Evolutionary conservation across 1,140 invertebrate species (phyloP), one percentile per base, ranked within the genome.

Genomic region (Drosophila quadrilineata): DNA sequence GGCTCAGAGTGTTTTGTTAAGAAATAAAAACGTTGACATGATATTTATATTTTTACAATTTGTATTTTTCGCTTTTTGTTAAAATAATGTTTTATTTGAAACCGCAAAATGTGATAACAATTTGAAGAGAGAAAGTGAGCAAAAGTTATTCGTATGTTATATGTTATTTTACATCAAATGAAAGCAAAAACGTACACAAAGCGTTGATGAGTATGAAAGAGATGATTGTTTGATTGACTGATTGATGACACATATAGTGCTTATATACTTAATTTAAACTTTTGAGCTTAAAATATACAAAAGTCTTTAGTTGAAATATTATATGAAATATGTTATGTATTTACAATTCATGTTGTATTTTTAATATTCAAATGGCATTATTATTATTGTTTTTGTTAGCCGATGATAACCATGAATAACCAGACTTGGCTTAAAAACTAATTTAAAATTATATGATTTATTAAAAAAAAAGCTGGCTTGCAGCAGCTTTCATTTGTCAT

Each of bases 141-240:
- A 71, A 65, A 63, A 72, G 66, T 73, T 85, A 79, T 67, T 79
- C 33, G 41, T 73, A 82, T 86, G 60, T 74, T 87, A 87, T 71
- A 84, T 66, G 53, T n/a, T n/a, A n/a, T n/a, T n/a, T n/a, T n/a
- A n/a, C n/a, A n/a, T n/a, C n/a, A n/a, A 48, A 67, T 87, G 72
- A 85, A 84, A 71, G 85, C 84, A 84, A 88, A 87, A 87, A 88
- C 84, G 52, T 85, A 87, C 84, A 87, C 82, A 87, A 87, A 87
- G 84, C 77, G 84, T 77, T 74, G 74, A 87, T 87, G 84, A 79
- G 84, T 49, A 46, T 38, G 36, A 69, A 43, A 48, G 46, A 6
- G 62, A 71, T 16, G 9, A 22, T 14, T 40, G 17, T 50, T 41
- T 48, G 12, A 28, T 45, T 31, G 29, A 26, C 57, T 64, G 46